Base-by-base conservation (phyloP, 2,113 vertebrate species). In the Pantherophis guttatus region DNA sequence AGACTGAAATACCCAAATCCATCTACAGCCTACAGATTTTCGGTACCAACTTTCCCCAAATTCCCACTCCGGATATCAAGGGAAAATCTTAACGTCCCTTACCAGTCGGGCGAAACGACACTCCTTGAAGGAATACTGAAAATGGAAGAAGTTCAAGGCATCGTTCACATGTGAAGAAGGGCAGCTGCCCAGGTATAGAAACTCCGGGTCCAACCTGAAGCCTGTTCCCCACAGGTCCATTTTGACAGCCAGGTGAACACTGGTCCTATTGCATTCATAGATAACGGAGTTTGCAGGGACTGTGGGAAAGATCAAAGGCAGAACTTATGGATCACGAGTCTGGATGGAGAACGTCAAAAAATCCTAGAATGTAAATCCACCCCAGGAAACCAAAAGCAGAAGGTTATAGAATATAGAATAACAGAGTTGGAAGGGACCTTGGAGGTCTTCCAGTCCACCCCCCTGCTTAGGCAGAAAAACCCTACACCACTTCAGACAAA, bases 31-130 rank as follows among this genome's bases (percentile, higher is more conserved):
- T 19, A 23, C 44, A 10, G 15, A 2, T 53, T 6, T 33, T 75
- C 53, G 13, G 39, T 26, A 29, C n/a, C 54, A 87, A 85, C 26
- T 52, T 53, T 2, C 5, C 2, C 23, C 52, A 48, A 17, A 6
- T 12, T 0, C 5, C 26, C 44, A n/a, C 3, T 19, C 87, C 4
- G 5, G 65, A 70, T 0, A 6, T 39, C 15, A 75, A 75, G 65
- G 13, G 13, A 8, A 75, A 33, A 33, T 75, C n/a, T 75, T 33
- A 75, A 75, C 5, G 1, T 8, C 23, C 15, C 93, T 94, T 91
- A 94, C 93, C 94, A 95, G 87, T 5, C 24, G 54, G 3, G 85
- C 39, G 39, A 95, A 95, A 17, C 87, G 65, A 59, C 94, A 95
- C 19, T 92, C 94, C n/a, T 87, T 48, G 17, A 93, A 62, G 0